phyloP scores from a whole-genome alignment of 2,113 vertebrate genomes.

The Pterophyllum scalare region DNA sequence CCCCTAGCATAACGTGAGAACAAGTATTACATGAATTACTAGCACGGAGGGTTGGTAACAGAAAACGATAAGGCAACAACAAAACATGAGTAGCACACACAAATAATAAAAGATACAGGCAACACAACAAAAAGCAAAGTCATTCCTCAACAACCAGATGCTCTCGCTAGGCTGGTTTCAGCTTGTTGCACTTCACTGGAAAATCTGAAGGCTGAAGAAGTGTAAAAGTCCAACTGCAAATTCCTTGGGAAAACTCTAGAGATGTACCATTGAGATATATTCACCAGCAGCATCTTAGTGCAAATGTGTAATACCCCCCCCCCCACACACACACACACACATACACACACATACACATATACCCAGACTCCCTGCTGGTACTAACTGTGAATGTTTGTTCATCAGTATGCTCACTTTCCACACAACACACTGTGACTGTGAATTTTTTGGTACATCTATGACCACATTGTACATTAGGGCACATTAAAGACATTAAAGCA shows the following conservation, averaged over 20 bases:
- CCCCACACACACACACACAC: no score
- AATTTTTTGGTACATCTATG: not conserved
- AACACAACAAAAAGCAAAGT: not conserved
- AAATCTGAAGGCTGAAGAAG: no score
- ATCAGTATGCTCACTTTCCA: not conserved
- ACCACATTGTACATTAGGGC: not conserved
- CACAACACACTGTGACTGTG: not conserved
- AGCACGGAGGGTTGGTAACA: not conserved
- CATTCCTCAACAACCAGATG: not conserved
- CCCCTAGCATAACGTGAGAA: not conserved
- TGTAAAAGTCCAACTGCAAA: not conserved
- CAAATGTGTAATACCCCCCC: not conserved
- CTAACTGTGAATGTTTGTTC: not conserved
- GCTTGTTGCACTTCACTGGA: not conserved
- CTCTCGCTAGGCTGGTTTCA: not conserved
- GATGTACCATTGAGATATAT: not conserved
- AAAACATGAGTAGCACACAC: not conserved
- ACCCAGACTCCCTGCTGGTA: not conserved
- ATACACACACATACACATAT: not conserved
- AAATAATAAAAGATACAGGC: not conserved
- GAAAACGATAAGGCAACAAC: not conserved
- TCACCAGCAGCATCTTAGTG: not conserved
- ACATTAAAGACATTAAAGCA: not conserved
- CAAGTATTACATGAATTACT: conserved; percentile 4
- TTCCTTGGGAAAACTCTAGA: not conserved